Percentiles rank a stretch among this genome's conserved stretches.
Evolutionary conservation across 2,888 invertebrate species (phyloP).

Genomic region (Mycalesis mineus): DNA sequence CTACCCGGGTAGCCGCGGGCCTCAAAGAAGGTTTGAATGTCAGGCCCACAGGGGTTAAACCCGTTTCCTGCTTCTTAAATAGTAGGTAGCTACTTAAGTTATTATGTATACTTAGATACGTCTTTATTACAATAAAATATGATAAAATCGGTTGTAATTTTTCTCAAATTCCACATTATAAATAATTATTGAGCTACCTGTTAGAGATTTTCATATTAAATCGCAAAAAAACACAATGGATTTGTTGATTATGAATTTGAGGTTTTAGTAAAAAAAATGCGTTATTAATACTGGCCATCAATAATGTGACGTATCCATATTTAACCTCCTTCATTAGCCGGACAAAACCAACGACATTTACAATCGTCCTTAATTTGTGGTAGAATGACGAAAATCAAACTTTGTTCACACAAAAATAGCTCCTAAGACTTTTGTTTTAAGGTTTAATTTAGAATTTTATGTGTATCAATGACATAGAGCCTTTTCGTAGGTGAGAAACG

Average conservation of each 20-base stretch:
- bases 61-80: constrained; percentile 15
- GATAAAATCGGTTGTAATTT: not conserved
- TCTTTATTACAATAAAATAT: not conserved
- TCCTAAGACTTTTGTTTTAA: not conserved
- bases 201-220: constrained; percentile 10
- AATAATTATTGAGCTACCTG: constrained; percentile 24
- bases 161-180: constrained; percentile 18
- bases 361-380: constrained; percentile 36
- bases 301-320: constrained; percentile 34
- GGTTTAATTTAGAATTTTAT: constrained; percentile 22
- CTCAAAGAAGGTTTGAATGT: too few relatives aligned
- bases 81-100: not conserved
- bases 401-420: constrained; percentile 13
- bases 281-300: constrained; percentile 25
- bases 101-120: not conserved
- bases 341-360: constrained; percentile 74
- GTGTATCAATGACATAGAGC: not conserved
- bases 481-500: constrained; percentile 53
- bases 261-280: constrained; percentile 16
- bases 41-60: too few relatives aligned
- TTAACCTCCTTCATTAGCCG: constrained; percentile 60
- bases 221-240: constrained; percentile 17
- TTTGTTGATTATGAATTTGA: constrained; percentile 21
- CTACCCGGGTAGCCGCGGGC: too few relatives aligned
- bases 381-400: constrained; percentile 36